Conservation (phyloP, 2,113 vertebrate species). For the Grammomys surdaster region DNA sequence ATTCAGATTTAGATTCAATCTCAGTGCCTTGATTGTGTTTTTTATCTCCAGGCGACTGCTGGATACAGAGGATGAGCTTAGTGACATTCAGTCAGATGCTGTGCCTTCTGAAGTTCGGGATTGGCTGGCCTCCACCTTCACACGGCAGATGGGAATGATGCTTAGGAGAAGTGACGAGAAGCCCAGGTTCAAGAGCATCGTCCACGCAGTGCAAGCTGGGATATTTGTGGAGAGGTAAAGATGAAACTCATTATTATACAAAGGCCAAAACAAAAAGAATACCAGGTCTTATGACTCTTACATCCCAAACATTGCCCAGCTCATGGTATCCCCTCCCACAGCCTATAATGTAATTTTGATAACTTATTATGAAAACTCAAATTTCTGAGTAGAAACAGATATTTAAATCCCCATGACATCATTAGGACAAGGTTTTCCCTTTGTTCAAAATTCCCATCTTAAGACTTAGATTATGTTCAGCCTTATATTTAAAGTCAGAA, state of each 20-base stretch:
- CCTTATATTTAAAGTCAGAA: slow-evolving; percentile 5
- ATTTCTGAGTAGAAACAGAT: background rate
- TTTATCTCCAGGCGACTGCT: slow-evolving; percentile 90
- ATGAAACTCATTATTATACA: background rate
- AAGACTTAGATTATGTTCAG: background rate
- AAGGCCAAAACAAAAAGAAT: background rate
- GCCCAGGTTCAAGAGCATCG: slow-evolving; percentile 96
- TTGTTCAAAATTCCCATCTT: slow-evolving; percentile 11
- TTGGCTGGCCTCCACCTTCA: slow-evolving; percentile 99
- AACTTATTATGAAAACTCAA: background rate
- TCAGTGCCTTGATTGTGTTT: background rate
- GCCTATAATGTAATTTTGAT: background rate
- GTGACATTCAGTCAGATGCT: slow-evolving; percentile 97
- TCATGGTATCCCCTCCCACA: no score
- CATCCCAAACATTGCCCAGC: no score
- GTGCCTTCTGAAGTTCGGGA: slow-evolving; percentile 99
- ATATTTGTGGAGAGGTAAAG: slow-evolving; percentile 98
- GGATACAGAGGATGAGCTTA: slow-evolving; percentile 98
- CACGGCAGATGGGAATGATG: slow-evolving; percentile 98
- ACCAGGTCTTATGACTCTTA: no score
- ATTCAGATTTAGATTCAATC: background rate
- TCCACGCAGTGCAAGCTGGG: slow-evolving; percentile 98
- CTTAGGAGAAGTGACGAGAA: slow-evolving; percentile 96
- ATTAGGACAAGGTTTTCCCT: background rate
- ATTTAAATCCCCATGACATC: slow-evolving; percentile 5